Conservation (phyloP, 1,140 invertebrate genomes). For the Drosophila yakuba region DNA sequence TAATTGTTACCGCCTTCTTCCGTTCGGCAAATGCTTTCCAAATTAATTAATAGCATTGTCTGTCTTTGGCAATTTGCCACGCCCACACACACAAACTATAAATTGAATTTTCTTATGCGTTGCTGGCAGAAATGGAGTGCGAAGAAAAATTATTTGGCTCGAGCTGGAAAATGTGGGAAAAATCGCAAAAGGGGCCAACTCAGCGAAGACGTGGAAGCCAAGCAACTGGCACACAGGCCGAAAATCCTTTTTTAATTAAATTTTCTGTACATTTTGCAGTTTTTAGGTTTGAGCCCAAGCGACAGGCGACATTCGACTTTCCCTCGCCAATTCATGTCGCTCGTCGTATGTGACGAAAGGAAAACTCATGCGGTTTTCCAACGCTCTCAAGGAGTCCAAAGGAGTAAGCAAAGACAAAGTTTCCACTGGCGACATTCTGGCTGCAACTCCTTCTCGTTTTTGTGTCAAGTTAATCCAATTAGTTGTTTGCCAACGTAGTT, state of each 20-base stretch:
- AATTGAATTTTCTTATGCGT: constrained; percentile 79
- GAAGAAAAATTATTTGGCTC: constrained; percentile 61
- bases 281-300: constrained; percentile 70
- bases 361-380: constrained; percentile 41
- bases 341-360: constrained; percentile 70
- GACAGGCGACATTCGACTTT: constrained; percentile 23
- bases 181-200: constrained; percentile 55
- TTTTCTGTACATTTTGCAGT: constrained; percentile 82
- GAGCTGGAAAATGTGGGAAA: constrained; percentile 23
- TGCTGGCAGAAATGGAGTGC: constrained; percentile 42
- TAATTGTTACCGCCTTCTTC: constrained; percentile 55
- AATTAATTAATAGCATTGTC: constrained; percentile 80
- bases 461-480: constrained; percentile 81
- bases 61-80: constrained; percentile 71
- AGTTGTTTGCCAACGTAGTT: constrained; percentile 69
- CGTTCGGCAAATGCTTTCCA: constrained; percentile 48
- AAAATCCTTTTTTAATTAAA: constrained; percentile 83
- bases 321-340: constrained; percentile 37
- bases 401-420: constrained; percentile 73
- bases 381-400: constrained; percentile 22
- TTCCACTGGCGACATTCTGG: constrained; percentile 64
- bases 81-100: constrained; percentile 67
- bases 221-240: constrained; percentile 72
- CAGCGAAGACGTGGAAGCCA: constrained; percentile 63
- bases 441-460: constrained; percentile 26